Conservation (phyloP, 2,888 invertebrate species). For the Macrophya alboannulata region DNA sequence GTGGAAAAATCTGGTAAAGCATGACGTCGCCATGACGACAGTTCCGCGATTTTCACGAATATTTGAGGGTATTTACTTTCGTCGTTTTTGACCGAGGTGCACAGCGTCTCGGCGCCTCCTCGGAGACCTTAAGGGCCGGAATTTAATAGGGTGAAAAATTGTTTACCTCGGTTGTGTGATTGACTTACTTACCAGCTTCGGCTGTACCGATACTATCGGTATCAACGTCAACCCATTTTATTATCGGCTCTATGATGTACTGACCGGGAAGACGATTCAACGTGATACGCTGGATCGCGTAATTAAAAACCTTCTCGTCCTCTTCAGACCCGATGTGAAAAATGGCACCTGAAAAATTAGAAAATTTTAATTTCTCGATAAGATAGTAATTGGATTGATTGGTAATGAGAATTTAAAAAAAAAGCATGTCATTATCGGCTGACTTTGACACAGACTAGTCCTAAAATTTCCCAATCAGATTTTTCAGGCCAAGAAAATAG, state of each 20-base stretch:
- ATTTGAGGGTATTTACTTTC: constrained; percentile 3
- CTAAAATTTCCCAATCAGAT: too few species aligned
- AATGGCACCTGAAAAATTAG: constrained; percentile 71
- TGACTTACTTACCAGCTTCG: constrained; percentile 63
- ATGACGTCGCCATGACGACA: constrained; percentile 30
- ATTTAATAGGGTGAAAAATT: constrained; percentile 35
- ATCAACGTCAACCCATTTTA: constrained; percentile 67
- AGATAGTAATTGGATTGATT: too few species aligned
- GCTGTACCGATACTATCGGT: constrained; percentile 74
- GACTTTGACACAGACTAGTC: too few species aligned
- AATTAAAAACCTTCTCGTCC: constrained; percentile 66
- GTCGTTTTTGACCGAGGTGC: neutral
- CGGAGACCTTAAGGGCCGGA: neutral
- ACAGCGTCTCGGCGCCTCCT: neutral
- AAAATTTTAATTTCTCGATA: neutral
- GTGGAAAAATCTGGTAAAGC: neutral
- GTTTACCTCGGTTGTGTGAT: neutral
- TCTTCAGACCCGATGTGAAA: constrained; percentile 73
- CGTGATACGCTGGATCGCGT: constrained; percentile 67
- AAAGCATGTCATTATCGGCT: too few species aligned
- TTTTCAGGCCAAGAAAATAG: too few species aligned
- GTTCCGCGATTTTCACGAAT: neutral
- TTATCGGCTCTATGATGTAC: constrained; percentile 66
- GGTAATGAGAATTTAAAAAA: too few species aligned
- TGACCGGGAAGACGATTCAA: constrained; percentile 68